Conservation (phyloP, 2,113 vertebrate species). For the Rhynchomys soricoides region DNA sequence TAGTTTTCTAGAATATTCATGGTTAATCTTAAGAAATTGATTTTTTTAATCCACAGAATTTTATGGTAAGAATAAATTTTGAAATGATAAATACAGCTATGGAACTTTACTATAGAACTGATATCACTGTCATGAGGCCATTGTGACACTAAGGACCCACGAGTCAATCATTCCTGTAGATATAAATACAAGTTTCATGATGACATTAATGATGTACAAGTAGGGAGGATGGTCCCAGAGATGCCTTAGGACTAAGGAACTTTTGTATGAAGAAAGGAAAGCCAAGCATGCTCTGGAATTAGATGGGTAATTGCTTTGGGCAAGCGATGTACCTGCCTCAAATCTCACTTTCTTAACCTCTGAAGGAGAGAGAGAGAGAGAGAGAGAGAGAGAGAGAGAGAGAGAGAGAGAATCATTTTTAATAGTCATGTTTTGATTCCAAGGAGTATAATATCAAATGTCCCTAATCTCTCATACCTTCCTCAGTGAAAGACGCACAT, state of each 20-base stretch:
- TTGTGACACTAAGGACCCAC: not conserved
- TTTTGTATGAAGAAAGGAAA: not conserved
- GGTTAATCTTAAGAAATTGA: not conserved
- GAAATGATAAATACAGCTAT: not conserved
- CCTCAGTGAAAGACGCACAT: not conserved
- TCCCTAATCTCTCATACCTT: not conserved
- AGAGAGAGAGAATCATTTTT: not conserved
- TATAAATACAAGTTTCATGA: rapidly evolving
- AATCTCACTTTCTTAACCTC: not conserved
- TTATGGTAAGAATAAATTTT: not conserved
- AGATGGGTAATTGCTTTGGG: not conserved
- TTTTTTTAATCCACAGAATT: not conserved
- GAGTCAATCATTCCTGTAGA: not conserved
- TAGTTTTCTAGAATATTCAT: not conserved
- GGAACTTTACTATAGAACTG: not conserved
- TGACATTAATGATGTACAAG: rapidly evolving
- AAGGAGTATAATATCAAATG: not conserved
- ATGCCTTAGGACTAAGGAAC: not conserved
- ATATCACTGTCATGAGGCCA: not conserved
- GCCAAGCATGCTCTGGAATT: not conserved
- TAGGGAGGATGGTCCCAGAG: rapidly evolving
- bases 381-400: not conserved
- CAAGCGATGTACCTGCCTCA: not conserved
- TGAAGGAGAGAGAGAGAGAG: not conserved
- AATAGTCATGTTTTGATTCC: not conserved